Base-by-base conservation (phyloP, 1,140 invertebrate genomes). In the Ephestia elutella region DNA sequence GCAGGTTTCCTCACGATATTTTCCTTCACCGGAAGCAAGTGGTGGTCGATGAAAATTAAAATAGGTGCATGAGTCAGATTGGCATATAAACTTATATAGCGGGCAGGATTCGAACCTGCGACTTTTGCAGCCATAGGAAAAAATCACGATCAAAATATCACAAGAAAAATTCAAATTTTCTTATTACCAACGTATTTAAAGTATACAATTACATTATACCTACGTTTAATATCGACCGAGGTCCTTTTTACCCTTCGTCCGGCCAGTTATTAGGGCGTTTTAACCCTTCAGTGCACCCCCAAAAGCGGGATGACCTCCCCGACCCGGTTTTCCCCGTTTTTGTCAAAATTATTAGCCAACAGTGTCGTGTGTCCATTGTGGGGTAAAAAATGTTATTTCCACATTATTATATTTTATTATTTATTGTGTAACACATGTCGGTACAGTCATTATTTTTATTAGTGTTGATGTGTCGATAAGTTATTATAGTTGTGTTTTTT, bases 201-300 rank as follows among this genome's bases (percentile, higher is more conserved):
- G 30, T 32, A 11, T 32, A 32, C 30, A 32, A 32, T 32, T 32
- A 44, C 13, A 44, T 44, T 15, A 13, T 35, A 15, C n/a, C 13
- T 15, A 4, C 38, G 38, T 44, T 44, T 44, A 44, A 44, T 44
- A 44, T 44, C 38, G 38, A 44, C 38, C 38, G 38, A 49, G 5
- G 15, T 21, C 35, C 13, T 49, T 49, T 28, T 30, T 20, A 13
- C 35, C 25, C 56, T 49, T 44, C 55, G 18, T 38, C 49, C 59
- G 77, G 54, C 62, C 75, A 75, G 80, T 75, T 69, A 73, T 72
- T 73, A 75, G 73, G 80, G 75, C 70, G 71, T 73, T 80, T 75
- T 70, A 80, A 81, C 78, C 80, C 81, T 78, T 78, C 64, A 54
- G 50, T 68, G 49, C 65, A 49, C 32, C 65, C 75, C 73, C 56